Evolutionary conservation across 2,888 invertebrate species (phyloP).

Genomic region (Ochropleura plecta): DNA sequence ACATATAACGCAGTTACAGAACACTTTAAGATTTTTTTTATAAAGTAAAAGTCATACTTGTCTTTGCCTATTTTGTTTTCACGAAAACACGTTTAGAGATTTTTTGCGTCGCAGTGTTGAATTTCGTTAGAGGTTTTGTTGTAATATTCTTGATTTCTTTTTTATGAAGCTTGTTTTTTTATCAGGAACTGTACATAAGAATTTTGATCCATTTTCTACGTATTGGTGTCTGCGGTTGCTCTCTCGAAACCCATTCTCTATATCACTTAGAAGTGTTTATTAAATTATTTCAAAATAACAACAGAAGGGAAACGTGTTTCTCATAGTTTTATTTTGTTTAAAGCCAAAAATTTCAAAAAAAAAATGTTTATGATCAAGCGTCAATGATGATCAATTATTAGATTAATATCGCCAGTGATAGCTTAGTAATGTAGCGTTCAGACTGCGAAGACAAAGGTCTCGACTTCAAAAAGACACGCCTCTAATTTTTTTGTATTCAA

Average conservation of each 20-base stretch:
- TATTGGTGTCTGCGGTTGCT: not conserved
- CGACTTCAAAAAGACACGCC: no score
- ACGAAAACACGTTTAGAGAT: conserved; percentile 50
- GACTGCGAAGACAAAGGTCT: no score
- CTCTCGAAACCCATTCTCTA: no score
- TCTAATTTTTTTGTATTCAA: no score
- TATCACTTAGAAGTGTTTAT: not conserved
- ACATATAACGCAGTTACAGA: conserved; percentile 62
- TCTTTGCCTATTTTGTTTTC: conserved; percentile 49
- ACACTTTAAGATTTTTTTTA: conserved; percentile 48
- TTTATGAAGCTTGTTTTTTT: conserved; percentile 10
- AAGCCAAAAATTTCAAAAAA: not conserved
- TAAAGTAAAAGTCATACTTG: conserved; percentile 63
- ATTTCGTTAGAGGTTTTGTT: conserved; percentile 36
- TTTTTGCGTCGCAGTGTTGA: conserved; percentile 35
- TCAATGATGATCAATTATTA: not conserved
- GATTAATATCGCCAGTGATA: no score
- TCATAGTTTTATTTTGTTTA: not conserved
- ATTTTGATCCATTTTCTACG: conserved; percentile 10
- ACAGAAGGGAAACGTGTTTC: not conserved
- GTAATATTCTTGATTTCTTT: conserved; percentile 11
- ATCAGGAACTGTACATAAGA: not conserved
- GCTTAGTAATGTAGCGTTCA: no score
- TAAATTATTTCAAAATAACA: not conserved
- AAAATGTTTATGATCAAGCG: not conserved